These are phyloP conservation scores for Cottoperca gobio DNA, from an alignment of 2,797 vertebrate genomes.

Conservation along the genomic window DNA sequence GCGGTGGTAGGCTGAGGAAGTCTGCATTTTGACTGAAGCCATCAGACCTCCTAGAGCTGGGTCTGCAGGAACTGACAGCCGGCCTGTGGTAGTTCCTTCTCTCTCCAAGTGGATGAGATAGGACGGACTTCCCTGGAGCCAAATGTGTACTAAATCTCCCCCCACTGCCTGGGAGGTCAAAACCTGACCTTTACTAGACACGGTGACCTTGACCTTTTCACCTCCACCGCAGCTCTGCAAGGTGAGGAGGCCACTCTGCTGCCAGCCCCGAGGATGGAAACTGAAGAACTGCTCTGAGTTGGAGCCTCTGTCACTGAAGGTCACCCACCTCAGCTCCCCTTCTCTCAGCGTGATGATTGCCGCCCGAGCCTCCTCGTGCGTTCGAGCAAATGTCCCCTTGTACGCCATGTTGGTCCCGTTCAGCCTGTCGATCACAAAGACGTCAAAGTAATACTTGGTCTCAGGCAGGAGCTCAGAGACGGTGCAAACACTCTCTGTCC, in stretches of 20 bases:
- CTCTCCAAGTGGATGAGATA: constrained; percentile 87
- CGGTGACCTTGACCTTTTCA: constrained; percentile 83
- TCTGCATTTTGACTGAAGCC: constrained; percentile 88
- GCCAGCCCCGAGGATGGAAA: constrained; percentile 86
- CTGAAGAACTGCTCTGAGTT: constrained; percentile 78
- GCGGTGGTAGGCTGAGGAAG: constrained; percentile 88
- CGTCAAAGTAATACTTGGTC: constrained; percentile 91
- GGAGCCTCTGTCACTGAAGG: constrained; percentile 75
- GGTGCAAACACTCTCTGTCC: constrained; percentile 88
- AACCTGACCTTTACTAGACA: constrained; percentile 83
- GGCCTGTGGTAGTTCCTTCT: constrained; percentile 53
- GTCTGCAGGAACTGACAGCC: constrained; percentile 19
- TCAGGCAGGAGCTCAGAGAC: constrained; percentile 87
- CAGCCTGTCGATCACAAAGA: constrained; percentile 88
- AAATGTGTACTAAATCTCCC: constrained; percentile 86
- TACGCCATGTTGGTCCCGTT: constrained; percentile 88
- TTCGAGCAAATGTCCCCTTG: constrained; percentile 86
- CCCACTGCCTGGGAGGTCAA: constrained; percentile 83
- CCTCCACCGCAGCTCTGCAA: constrained; percentile 85
- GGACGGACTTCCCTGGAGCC: constrained; percentile 86
- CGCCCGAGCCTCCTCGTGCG: constrained; percentile 86
- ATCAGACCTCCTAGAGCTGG: constrained; percentile 55
- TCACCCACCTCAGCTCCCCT: constrained; percentile 87
- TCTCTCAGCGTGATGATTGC: constrained; percentile 84
- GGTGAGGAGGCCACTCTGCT: constrained; percentile 89